Conservation (phyloP, 1,140 invertebrate species). For the Phenacoccus solenopsis region DNA sequence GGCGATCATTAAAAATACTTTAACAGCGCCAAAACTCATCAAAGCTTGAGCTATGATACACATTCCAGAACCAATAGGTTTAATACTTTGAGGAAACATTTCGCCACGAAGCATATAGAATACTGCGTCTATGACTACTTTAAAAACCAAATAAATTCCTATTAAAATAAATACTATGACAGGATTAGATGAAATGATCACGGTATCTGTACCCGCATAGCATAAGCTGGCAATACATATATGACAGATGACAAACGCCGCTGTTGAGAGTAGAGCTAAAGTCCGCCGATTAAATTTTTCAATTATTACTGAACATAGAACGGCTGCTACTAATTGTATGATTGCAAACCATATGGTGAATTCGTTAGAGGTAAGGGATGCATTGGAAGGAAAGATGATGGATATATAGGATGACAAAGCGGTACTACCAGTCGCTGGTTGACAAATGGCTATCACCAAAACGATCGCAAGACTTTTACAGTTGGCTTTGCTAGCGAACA, state of each 20-base stretch:
- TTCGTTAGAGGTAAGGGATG: not conserved
- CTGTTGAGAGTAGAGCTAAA: not conserved
- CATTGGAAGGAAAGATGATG: not conserved
- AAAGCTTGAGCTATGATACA: not conserved
- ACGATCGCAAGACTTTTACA: slow-evolving; percentile 33
- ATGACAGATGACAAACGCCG: not conserved
- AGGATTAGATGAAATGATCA: not conserved
- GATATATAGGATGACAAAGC: not conserved
- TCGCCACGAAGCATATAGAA: not conserved
- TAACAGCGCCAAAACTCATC: not conserved
- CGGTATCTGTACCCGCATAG: not conserved
- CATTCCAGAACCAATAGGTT: not conserved
- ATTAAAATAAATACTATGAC: not conserved
- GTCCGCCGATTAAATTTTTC: not conserved
- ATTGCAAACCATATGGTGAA: not conserved
- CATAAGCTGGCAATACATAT: not conserved
- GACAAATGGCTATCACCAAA: slow-evolving; percentile 34
- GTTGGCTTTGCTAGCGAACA: slow-evolving; percentile 29
- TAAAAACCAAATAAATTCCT: not conserved
- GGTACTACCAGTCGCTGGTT: slow-evolving; percentile 31
- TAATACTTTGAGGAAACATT: not conserved
- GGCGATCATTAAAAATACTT: not conserved
- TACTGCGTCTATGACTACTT: not conserved
- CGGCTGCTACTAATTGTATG: slow-evolving; percentile 44
- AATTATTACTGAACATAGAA: slow-evolving; percentile 35